These are phyloP conservation scores for Hestina assimilis DNA, from an alignment of 1,140 invertebrate species.

Conservation along the genomic window DNA sequence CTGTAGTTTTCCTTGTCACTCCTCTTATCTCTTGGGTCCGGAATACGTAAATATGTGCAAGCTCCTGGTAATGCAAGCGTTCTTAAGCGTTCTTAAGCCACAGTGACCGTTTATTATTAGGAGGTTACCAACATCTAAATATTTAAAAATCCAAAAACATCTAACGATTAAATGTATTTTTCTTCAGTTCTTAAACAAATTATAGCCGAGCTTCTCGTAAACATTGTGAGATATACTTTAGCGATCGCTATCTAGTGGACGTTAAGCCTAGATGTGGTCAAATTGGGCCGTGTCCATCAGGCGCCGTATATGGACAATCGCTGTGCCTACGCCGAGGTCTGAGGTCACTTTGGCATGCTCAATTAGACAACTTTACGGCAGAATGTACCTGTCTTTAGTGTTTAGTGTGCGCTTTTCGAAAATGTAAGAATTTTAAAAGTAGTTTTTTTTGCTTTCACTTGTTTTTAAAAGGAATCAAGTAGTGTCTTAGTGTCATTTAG, in stretches of 20 bases:
- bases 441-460: neutral
- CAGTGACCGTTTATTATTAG: too few species aligned
- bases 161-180: too few species aligned
- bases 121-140: too few species aligned
- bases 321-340: conserved; percentile 50
- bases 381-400: conserved; percentile 32
- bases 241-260: conserved; percentile 1
- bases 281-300: conserved; percentile 51
- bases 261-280: conserved; percentile 34
- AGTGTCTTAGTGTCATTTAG: neutral
- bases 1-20: too few species aligned
- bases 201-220: neutral
- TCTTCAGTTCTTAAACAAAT: neutral
- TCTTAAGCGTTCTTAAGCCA: too few species aligned
- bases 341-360: conserved; percentile 35
- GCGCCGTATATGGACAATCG: conserved; percentile 45
- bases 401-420: conserved; percentile 8
- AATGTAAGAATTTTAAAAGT: neutral
- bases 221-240: neutral
- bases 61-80: too few species aligned
- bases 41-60: too few species aligned
- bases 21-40: too few species aligned
- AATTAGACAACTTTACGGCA: conserved; percentile 27
- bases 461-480: neutral
- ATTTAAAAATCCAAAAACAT: too few species aligned